Conservation (phyloP, 2,113 vertebrate genomes). For the Zosterops hypoxanthus region DNA sequence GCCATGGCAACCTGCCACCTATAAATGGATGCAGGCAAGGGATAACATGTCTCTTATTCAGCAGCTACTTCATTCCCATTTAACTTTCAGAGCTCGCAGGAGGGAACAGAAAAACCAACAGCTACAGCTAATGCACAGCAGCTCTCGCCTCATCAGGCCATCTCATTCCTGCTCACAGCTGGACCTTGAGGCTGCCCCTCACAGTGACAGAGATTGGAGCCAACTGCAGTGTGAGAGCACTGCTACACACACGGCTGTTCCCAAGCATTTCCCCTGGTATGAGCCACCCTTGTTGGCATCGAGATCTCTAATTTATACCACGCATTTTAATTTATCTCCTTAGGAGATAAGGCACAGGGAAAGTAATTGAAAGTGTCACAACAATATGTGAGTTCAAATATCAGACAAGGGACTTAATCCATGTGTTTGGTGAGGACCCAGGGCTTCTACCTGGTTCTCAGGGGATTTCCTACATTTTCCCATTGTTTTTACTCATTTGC, state of each 20-base stretch:
- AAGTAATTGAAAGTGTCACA: background rate
- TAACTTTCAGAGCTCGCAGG: slow-evolving; percentile 32
- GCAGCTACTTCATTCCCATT: slow-evolving; percentile 1
- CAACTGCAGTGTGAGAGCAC: background rate
- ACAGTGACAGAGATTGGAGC: background rate
- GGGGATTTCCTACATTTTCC: background rate
- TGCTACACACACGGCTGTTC: rapidly evolving
- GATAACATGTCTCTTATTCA: background rate
- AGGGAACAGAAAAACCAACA: background rate
- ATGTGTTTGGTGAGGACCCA: rapidly evolving
- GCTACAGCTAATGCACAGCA: slow-evolving; percentile 4
- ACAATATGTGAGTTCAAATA: background rate
- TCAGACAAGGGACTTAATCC: background rate
- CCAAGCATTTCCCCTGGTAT: background rate
- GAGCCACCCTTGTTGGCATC: rapidly evolving
- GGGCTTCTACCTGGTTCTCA: background rate
- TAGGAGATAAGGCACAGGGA: background rate
- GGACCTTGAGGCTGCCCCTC: background rate
- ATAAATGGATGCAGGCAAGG: background rate
- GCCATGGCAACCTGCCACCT: background rate
- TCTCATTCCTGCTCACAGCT: slow-evolving; percentile 14
- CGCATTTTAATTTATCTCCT: rapidly evolving
- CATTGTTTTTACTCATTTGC: background rate
- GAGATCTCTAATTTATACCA: background rate
- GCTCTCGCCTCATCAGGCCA: background rate